Evolutionary conservation across 2,113 vertebrate species (phyloP).

Genomic region (Microtus oregoni): DNA sequence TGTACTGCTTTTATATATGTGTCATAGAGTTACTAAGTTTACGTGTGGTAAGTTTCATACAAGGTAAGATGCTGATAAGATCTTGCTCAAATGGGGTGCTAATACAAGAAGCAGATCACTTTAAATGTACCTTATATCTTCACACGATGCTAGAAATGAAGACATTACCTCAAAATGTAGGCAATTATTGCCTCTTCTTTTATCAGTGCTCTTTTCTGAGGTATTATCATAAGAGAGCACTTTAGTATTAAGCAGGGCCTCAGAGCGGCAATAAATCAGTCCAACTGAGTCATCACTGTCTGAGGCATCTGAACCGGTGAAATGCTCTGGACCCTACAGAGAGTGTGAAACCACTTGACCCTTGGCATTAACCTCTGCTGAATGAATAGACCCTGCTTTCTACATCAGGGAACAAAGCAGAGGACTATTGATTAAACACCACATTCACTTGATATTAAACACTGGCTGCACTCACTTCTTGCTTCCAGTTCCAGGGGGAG

Average conservation of each 20-base stretch:
- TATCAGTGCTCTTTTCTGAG: conserved; percentile 90
- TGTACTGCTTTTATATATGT: conserved; percentile 82
- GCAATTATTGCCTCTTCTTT: conserved; percentile 91
- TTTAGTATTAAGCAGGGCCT: conserved; percentile 90
- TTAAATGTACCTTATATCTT: conserved; percentile 89
- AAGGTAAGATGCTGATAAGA: conserved; percentile 83
- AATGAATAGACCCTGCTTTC: conserved; percentile 95
- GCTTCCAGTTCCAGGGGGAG: conserved; percentile 87
- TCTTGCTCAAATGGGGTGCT: conserved; percentile 87
- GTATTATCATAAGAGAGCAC: conserved; percentile 98
- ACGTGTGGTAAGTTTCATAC: conserved; percentile 81
- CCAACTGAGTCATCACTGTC: conserved; percentile 97
- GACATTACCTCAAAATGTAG: conserved; percentile 90
- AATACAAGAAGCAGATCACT: conserved; percentile 88
- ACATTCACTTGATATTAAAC: conserved; percentile 97
- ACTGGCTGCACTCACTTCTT: conserved; percentile 92
- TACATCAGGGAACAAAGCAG: conserved; percentile 95
- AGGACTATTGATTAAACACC: conserved; percentile 99
- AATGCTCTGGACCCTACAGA: conserved; percentile 93
- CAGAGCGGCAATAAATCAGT: conserved; percentile 97
- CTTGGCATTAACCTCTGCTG: conserved; percentile 98
- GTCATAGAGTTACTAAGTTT: conserved; percentile 76
- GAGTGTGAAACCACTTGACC: conserved; percentile 99
- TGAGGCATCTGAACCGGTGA: conserved; percentile 93
- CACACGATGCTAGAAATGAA: conserved; percentile 90